Percentiles rank a stretch among this genome's conserved stretches.
Evolutionary conservation across 35 echinoderm and acorn worm genomes (phyloP).

Genomic region (Diadema setosum): DNA sequence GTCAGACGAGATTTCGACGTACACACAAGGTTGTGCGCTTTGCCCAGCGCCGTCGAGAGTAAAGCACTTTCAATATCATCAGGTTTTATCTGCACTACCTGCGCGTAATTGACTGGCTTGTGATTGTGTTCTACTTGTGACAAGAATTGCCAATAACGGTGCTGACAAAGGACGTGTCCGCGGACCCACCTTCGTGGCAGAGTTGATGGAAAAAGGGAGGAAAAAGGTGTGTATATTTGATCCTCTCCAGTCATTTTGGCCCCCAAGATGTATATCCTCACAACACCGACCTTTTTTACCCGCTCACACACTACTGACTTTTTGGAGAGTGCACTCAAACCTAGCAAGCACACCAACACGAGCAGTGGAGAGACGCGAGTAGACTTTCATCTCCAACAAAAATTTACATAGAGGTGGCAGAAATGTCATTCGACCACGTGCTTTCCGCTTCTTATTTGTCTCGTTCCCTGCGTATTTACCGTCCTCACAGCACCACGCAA

Average conservation of each 20-base stretch:
- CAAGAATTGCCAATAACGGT: neutral
- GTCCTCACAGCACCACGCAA: too few species aligned
- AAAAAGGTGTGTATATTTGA: neutral
- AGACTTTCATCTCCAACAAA: neutral
- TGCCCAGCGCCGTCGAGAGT: too few species aligned
- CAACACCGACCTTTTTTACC: neutral
- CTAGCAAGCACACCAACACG: neutral
- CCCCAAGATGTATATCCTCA: neutral
- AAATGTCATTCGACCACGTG: neutral
- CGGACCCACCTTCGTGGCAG: neutral
- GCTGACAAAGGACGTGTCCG: neutral
- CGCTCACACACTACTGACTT: neutral
- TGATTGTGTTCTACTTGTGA: constrained; percentile 3
- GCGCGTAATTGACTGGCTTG: neutral
- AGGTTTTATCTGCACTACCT: neutral
- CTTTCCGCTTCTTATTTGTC: neutral
- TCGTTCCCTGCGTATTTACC: too few species aligned
- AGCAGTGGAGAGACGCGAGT: neutral
- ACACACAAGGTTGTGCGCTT: too few species aligned
- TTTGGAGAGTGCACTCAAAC: neutral
- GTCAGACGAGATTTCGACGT: too few species aligned
- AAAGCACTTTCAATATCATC: constrained; percentile 4
- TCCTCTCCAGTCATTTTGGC: neutral
- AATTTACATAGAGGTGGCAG: neutral
- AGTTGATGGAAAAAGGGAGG: neutral